Evolutionary conservation across 2,888 invertebrate genomes (phyloP).

Genomic region (Drosophila kambysellisi): DNA sequence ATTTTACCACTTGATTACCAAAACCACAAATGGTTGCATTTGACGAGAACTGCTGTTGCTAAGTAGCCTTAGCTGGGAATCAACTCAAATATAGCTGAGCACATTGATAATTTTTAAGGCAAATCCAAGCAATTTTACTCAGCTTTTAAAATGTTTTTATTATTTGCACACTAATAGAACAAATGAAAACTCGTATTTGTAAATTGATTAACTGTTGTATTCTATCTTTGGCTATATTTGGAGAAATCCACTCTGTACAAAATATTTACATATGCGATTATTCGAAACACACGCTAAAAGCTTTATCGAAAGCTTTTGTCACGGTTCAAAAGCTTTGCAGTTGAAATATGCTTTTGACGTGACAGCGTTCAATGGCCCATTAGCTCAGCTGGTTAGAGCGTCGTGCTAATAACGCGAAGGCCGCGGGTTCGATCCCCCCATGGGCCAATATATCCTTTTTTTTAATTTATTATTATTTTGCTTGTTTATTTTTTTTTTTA

Average conservation of each 20-base stretch:
- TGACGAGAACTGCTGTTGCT: slow-evolving; percentile 20
- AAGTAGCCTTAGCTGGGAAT: slow-evolving; percentile 10
- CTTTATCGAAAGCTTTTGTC: slow-evolving; percentile 27
- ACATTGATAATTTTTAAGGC: slow-evolving; percentile 23
- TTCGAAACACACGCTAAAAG: slow-evolving; percentile 20
- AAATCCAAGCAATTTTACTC: slow-evolving; percentile 31
- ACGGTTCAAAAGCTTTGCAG: background rate
- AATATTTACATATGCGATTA: slow-evolving; percentile 17
- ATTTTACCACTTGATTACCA: slow-evolving; percentile 17
- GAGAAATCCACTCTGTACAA: slow-evolving; percentile 3
- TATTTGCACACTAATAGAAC: slow-evolving; percentile 34
- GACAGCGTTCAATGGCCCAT: slow-evolving; percentile 77
- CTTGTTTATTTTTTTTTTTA: slow-evolving; percentile 12
- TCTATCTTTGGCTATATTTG: slow-evolving; percentile 5
- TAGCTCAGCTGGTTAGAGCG: slow-evolving; percentile 86
- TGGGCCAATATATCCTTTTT: slow-evolving; percentile 75
- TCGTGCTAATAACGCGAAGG: slow-evolving; percentile 86
- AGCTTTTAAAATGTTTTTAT: slow-evolving; percentile 21
- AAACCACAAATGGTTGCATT: slow-evolving; percentile 10
- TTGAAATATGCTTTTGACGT: slow-evolving; percentile 28
- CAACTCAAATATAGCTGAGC: background rate
- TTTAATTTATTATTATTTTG: slow-evolving; percentile 22
- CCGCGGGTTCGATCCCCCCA: slow-evolving; percentile 85
- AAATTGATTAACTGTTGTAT: slow-evolving; percentile 4
- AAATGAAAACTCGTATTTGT: slow-evolving; percentile 23